These are phyloP conservation scores for Coracias cyanogaster DNA, from an alignment of 2,797 vertebrate species.

Conservation along the genomic window DNA sequence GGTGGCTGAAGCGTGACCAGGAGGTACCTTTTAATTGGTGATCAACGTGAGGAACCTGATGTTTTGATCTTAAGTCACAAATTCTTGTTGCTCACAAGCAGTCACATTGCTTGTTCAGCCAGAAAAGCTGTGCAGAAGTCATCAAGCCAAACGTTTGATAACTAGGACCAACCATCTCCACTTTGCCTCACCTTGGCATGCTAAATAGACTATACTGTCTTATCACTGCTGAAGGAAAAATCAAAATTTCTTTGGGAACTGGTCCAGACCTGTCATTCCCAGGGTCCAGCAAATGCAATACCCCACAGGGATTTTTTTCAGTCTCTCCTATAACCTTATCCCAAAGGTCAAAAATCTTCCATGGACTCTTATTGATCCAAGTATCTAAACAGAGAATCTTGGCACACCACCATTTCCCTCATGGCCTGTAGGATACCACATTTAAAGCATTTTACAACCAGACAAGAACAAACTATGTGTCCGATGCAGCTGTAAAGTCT, in stretches of 20 bases:
- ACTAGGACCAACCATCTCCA: not conserved
- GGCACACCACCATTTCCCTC: not conserved
- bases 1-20: not conserved
- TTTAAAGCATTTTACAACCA: conserved; percentile 40
- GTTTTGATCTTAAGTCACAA: not conserved
- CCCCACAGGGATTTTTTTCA: not conserved
- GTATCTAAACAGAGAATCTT: not conserved
- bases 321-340: not conserved
- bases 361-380: not conserved
- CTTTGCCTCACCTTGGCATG: not conserved
- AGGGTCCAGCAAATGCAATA: not conserved
- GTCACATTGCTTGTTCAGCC: not conserved
- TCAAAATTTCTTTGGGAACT: not conserved
- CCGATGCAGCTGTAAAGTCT: conserved; percentile 7
- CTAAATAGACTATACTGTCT: not conserved
- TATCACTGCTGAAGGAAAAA: not conserved
- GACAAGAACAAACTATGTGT: not conserved
- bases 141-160: not conserved
- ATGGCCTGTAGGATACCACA: not conserved
- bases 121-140: not conserved
- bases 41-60: not conserved
- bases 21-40: not conserved
- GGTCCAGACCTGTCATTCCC: not conserved
- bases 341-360: not conserved
- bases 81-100: not conserved